Conservation (phyloP, 2,888 invertebrate species). For the Cyrtodaria siliqua region DNA sequence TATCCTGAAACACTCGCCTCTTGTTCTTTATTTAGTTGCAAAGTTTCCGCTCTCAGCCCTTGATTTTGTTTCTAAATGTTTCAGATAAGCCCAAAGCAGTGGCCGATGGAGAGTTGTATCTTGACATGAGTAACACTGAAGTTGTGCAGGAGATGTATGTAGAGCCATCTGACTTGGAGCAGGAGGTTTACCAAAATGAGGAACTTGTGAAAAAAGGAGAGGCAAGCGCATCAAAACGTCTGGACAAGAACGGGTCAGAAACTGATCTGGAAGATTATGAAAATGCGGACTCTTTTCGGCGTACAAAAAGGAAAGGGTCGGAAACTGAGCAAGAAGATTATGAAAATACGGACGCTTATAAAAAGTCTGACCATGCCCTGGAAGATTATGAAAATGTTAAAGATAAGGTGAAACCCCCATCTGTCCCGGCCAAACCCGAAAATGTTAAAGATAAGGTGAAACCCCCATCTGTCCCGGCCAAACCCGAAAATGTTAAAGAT, state of each 20-base stretch:
- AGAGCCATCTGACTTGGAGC: not conserved
- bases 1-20: no score
- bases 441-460: not conserved
- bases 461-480: not conserved
- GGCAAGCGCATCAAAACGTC: not conserved
- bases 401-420: not conserved
- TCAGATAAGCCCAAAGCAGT: not conserved
- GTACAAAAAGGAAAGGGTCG: no score
- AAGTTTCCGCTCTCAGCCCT: no score
- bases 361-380: not conserved
- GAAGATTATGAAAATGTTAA: conserved; percentile 19
- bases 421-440: not conserved
- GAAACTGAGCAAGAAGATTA: conserved; percentile 12
- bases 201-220: not conserved
- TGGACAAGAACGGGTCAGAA: no score
- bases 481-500: conserved; percentile 7
- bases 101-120: not conserved
- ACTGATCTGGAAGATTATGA: conserved; percentile 25
- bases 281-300: conserved; percentile 6
- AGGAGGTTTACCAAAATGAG: conserved; percentile 6
- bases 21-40: no score
- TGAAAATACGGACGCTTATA: not conserved
- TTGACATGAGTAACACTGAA: conserved; percentile 4
- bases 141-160: not conserved
- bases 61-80: no score